A percentile compares a stretch with the other conserved stretches of the same genome.
Evolutionary conservation across 2,797 vertebrate species (phyloP).

Genomic region (Hafferia zeledoni): DNA sequence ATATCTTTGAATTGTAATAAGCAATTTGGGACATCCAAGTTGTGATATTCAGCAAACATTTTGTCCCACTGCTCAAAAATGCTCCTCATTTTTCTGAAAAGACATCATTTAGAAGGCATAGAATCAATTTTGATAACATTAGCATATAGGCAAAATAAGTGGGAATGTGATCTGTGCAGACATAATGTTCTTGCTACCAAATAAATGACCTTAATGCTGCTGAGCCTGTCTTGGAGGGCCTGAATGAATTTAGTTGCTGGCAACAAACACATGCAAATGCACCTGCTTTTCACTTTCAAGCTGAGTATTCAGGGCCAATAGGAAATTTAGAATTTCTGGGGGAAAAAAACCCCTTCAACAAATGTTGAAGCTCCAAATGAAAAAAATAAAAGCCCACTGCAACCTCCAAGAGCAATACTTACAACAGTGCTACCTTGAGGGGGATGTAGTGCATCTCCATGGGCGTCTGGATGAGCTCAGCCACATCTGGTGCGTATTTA

Average conservation of each 20-base stretch:
- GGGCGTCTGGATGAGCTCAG: conserved; percentile 92
- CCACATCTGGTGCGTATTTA: conserved; percentile 88
- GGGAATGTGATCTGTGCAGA: not conserved
- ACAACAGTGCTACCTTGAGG: conserved; percentile 94
- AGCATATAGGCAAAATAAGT: not conserved
- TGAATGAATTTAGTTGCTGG: not conserved
- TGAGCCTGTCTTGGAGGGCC: not conserved
- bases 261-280: not conserved
- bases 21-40: not conserved
- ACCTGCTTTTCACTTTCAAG: not conserved
- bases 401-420: conserved; percentile 65
- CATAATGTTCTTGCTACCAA: not conserved
- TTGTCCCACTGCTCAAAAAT: not conserved
- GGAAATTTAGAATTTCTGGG: not conserved
- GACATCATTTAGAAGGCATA: not conserved
- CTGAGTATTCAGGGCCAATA: not conserved
- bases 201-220: not conserved
- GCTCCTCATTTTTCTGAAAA: not conserved
- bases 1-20: not conserved
- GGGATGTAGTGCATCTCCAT: conserved; percentile 94
- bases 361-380: not conserved
- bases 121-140: not conserved
- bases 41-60: not conserved
- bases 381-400: not conserved
- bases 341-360: not conserved